These are phyloP conservation scores for Anthoscopus minutus DNA, from an alignment of 2,113 vertebrate species.

Conservation along the genomic window DNA sequence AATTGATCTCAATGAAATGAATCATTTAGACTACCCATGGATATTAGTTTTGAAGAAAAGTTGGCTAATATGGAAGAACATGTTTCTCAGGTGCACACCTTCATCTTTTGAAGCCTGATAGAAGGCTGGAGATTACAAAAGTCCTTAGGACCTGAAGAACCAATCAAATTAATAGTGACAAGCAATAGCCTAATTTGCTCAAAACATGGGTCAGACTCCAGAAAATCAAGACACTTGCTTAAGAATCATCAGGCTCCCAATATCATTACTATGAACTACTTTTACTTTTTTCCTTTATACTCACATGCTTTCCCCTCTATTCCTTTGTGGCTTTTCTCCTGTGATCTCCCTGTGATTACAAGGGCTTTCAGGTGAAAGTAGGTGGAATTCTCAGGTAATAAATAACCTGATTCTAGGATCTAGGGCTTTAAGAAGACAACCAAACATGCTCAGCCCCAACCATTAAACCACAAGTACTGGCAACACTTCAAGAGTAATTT, in stretches of 20 bases:
- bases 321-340: neutral
- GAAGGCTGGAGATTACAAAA: neutral
- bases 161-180: neutral
- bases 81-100: neutral
- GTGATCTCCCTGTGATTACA: neutral
- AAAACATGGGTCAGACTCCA: neutral
- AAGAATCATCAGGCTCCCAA: neutral
- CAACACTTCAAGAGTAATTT: neutral
- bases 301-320: neutral
- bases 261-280: neutral
- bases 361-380: neutral
- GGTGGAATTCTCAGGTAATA: neutral
- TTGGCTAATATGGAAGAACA: neutral
- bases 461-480: neutral
- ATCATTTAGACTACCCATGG: fast-evolving
- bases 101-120: neutral
- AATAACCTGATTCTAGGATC: neutral
- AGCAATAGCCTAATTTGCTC: neutral
- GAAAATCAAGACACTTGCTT: neutral
- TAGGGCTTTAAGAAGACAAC: neutral
- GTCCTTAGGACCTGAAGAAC: neutral
- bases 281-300: neutral
- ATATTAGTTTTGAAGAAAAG: neutral
- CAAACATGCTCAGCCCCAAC: neutral
- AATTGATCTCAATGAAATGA: neutral